A percentile compares a stretch with the other conserved stretches of the same genome.
phyloP scores from a whole-genome alignment of 2,888 invertebrate genomes.

The Ametastegia equiseti region DNA sequence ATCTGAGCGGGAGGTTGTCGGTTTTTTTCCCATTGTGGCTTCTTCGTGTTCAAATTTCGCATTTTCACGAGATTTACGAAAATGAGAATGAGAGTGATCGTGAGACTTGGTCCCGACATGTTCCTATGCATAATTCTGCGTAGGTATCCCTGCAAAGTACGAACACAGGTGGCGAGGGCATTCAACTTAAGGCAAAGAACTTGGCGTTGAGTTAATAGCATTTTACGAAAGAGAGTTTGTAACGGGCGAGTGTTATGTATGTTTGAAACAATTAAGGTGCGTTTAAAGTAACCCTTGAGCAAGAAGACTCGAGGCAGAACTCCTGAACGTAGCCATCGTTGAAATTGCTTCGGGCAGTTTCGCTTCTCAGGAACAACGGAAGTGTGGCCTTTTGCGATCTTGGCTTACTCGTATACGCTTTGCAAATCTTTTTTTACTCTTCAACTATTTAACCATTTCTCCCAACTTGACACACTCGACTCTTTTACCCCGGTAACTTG shows the following conservation, averaged over 20 bases:
- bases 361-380: slow-evolving; percentile 13
- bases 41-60: neutral
- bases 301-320: slow-evolving; percentile 4
- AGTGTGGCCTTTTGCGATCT: slow-evolving; percentile 24
- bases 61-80: neutral
- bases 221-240: slow-evolving; percentile 25
- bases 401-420: neutral
- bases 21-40: neutral
- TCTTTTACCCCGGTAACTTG: slow-evolving; percentile 10
- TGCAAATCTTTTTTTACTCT: slow-evolving; percentile 13
- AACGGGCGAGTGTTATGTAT: neutral
- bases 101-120: neutral
- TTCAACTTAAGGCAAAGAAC: slow-evolving; percentile 28
- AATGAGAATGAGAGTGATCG: neutral
- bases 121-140: slow-evolving; percentile 2
- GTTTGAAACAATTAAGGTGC: slow-evolving; percentile 33
- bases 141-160: neutral
- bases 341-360: neutral
- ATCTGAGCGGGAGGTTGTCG: too few species aligned
- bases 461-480: slow-evolving; percentile 30
- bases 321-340: neutral
- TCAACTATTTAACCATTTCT: slow-evolving; percentile 15
- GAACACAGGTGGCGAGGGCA: neutral
- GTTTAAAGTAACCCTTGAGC: slow-evolving; percentile 19
- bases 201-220: slow-evolving; percentile 22